A percentile compares a stretch with the other conserved stretches of the same genome.
Conservation (phyloP, 2,888 invertebrate species). For the Cepaea hortensis region DNA sequence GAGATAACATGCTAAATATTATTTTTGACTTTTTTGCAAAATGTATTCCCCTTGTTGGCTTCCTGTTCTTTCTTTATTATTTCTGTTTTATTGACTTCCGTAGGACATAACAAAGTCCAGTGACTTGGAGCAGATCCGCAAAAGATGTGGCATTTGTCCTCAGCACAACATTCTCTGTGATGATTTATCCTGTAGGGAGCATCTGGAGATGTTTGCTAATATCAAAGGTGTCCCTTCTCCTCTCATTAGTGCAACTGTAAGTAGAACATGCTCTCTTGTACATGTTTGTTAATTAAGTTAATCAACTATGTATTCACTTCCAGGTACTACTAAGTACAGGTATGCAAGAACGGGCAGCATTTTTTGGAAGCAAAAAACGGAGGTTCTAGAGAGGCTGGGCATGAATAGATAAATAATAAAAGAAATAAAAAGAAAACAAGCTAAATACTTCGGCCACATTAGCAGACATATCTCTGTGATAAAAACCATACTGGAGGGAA, state of each 20-base stretch:
- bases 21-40: conserved; percentile 73
- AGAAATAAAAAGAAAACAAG: no score
- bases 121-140: conserved; percentile 86
- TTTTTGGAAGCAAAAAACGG: no score
- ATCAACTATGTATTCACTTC: neutral
- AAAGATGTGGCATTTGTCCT: conserved; percentile 91
- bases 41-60: conserved; percentile 73
- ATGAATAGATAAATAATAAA: no score
- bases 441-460: no score
- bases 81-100: conserved; percentile 6
- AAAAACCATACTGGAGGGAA: no score
- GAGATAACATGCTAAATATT: no score
- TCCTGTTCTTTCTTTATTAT: conserved; percentile 57
- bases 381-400: no score
- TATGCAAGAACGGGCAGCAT: no score
- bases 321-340: neutral
- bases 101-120: conserved; percentile 83
- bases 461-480: no score
- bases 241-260: conserved; percentile 60
- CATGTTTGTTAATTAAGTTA: neutral
- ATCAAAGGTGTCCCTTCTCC: conserved; percentile 80
- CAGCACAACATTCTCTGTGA: conserved; percentile 91
- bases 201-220: conserved; percentile 88
- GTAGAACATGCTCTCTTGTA: neutral
- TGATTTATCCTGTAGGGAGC: conserved; percentile 86